Evolutionary conservation across 1,140 invertebrate genomes (phyloP).

Genomic region (Agrypnia vestita): DNA sequence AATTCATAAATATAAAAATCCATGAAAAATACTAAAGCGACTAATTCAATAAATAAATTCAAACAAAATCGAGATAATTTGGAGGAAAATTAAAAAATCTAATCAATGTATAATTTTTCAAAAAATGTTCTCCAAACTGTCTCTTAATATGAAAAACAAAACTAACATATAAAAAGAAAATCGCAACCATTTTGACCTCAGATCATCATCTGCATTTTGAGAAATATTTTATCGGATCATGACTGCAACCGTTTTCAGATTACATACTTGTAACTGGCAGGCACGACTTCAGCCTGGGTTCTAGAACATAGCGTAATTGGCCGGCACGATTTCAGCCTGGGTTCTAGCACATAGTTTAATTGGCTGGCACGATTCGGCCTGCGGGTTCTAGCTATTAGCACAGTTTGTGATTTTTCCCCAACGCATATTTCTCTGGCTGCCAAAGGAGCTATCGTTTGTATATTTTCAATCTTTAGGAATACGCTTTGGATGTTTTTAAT

Average conservation of each 20-base stretch:
- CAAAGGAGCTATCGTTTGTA: background rate
- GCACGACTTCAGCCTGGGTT: background rate
- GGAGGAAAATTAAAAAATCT: constrained; percentile 6
- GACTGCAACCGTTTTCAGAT: constrained; percentile 1
- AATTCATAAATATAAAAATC: background rate
- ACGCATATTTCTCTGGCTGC: background rate
- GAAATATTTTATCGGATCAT: constrained; percentile 13
- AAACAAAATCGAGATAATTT: background rate
- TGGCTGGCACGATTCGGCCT: too few species aligned
- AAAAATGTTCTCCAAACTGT: background rate
- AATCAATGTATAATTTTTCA: background rate
- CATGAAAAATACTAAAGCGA: background rate
- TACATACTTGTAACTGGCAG: background rate
- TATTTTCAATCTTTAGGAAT: too few species aligned
- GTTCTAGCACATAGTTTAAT: constrained; percentile 51
- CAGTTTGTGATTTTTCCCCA: background rate
- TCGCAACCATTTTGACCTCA: constrained; percentile 25
- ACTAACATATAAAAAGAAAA: constrained; percentile 8
- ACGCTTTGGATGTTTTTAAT: too few species aligned
- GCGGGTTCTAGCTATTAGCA: background rate
- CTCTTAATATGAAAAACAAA: constrained; percentile 11
- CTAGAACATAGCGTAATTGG: background rate
- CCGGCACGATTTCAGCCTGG: background rate
- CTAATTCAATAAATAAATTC: constrained; percentile 22
- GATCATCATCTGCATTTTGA: constrained; percentile 33